phyloP scores from a whole-genome alignment of 2,113 vertebrate genomes.

The Anolis carolinensis region DNA sequence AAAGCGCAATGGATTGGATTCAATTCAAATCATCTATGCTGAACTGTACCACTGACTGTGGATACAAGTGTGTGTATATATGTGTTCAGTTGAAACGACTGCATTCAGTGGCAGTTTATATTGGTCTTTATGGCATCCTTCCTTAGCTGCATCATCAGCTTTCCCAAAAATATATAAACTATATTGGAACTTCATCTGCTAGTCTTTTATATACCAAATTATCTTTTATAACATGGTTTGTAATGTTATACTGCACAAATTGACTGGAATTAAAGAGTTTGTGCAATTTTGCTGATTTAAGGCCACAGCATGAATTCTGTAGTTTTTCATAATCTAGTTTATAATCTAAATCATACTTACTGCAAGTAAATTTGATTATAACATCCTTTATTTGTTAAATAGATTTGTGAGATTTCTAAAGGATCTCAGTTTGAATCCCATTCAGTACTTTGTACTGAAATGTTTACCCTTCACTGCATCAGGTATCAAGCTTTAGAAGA shows the following conservation, averaged over 20 bases:
- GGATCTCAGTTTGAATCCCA: background rate
- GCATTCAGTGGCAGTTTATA: too few relatives aligned
- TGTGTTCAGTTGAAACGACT: background rate
- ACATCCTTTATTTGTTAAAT: background rate
- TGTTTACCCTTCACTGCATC: background rate
- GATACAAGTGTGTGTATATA: too few relatives aligned
- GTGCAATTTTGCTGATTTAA: background rate
- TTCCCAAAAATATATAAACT: background rate
- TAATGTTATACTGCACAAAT: background rate
- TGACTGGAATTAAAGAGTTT: background rate
- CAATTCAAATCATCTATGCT: background rate
- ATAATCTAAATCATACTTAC: background rate
- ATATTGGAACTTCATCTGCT: background rate
- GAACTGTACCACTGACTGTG: background rate
- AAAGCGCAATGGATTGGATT: background rate
- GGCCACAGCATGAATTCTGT: background rate
- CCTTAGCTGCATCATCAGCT: background rate
- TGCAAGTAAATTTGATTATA: background rate
- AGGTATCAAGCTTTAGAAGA: background rate
- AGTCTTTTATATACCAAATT: background rate
- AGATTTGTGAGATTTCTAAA: background rate
- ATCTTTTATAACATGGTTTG: too few relatives aligned
- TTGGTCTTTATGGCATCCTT: background rate
- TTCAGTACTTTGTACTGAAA: background rate
- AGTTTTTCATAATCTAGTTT: background rate